Base-by-base conservation (phyloP, 2,888 invertebrate species). In the Yponomeuta plumbellus region DNA sequence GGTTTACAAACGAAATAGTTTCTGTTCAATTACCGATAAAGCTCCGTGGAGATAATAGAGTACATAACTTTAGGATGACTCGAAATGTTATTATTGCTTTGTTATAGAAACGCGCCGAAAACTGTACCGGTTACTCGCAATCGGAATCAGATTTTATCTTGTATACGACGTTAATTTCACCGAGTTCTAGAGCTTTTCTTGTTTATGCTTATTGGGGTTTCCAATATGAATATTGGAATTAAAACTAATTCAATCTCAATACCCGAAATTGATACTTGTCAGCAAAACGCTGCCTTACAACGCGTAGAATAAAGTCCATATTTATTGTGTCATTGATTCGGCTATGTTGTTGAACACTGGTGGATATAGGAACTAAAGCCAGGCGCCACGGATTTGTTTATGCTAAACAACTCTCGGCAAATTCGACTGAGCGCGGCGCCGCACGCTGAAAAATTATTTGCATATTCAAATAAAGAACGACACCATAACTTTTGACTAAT, bases 21-120 rank as follows among this genome's bases (percentile, higher is more conserved):
- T 78, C 78, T 79, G 83, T 83, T 83, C 80, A 85, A 83, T 84
- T 80, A 81, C 76, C 80, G 78, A 83, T 85, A 84, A 82, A 85
- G 77, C 80, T 79, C 75, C 74, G 17, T 74, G 69, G 72, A 75
- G 78, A 80, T 80, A 68, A 68, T 67, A 75, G 75, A 70, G 74
- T 69, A 73, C 77, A 82, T 52, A 80, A 63, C 76, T 78, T 75
- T 75, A 76, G 76, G 77, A 77, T 76, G 75, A 75, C 77, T 77
- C 74, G 70, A 76, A 79, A 78, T 77, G 77, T 79, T 76, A 80
- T 78, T 66, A 78, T 76, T 74, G 70, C 73, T 70, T 71, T 74
- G 73, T 72, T 73, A 52, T 52, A 72, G 74, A 66, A 66, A 68
- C 63, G 68, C 67, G 66, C 65, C 67, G 22, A 63, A 62, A 66